Percentiles rank a stretch among this genome's conserved stretches.
Evolutionary conservation across 2,888 invertebrate genomes (phyloP).

Genomic region (Cremastinae sp.): DNA sequence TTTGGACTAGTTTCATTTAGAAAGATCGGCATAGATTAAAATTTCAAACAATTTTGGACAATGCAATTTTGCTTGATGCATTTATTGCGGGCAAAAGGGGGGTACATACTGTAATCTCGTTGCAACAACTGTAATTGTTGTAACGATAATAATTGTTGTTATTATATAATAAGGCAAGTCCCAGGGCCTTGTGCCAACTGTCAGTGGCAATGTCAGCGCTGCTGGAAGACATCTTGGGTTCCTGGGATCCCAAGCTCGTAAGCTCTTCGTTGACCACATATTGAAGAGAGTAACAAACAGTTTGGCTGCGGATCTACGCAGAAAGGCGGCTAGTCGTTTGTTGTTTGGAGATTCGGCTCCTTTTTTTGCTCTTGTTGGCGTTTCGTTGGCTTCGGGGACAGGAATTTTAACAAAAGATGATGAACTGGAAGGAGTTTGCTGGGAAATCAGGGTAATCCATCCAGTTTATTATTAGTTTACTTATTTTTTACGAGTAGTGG

Average conservation of each 20-base stretch:
- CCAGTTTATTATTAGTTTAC: no score
- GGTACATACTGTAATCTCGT: no score
- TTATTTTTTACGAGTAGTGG: no score
- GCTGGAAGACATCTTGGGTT: conserved; percentile 73
- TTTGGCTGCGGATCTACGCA: conserved; percentile 84
- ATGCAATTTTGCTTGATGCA: no score
- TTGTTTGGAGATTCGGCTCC: conserved; percentile 87
- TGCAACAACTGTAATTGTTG: no score
- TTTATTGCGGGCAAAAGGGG: no score
- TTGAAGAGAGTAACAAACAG: conserved; percentile 86
- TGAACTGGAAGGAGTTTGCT: conserved; percentile 89
- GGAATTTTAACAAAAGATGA: conserved; percentile 89
- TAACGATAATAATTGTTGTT: background rate
- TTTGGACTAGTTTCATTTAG: no score
- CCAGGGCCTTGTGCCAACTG: conserved; percentile 75
- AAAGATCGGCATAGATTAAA: no score
- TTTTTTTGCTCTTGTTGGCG: conserved; percentile 88
- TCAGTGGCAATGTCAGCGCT: conserved; percentile 68
- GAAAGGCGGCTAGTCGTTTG: conserved; percentile 84
- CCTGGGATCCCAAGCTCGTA: conserved; percentile 84
- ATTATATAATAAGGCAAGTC: conserved; percentile 71
- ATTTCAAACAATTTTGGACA: no score
- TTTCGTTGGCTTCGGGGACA: conserved; percentile 87
- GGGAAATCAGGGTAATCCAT: conserved; percentile 86
- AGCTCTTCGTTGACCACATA: conserved; percentile 86